phyloP scores from a whole-genome alignment of 2,797 vertebrate species.

The Siniperca obscura region DNA sequence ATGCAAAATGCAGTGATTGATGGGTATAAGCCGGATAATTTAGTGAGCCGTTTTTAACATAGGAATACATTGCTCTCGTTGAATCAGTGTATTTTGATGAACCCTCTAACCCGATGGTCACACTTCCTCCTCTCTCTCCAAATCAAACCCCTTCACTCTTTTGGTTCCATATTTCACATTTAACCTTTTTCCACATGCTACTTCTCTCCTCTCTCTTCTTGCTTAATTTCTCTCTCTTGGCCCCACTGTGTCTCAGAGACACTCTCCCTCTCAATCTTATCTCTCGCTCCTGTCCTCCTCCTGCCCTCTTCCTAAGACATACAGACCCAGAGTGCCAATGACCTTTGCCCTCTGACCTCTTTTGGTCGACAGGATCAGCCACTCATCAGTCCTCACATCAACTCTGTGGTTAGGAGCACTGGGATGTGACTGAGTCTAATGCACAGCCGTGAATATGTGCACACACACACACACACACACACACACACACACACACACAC shows the following conservation, averaged over 20 bases:
- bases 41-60: not conserved
- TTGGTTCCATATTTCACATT: not conserved
- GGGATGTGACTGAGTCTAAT: conserved; percentile 43
- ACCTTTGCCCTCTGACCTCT: conserved; percentile 67
- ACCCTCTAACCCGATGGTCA: not conserved
- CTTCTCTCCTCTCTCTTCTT: not conserved
- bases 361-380: conserved; percentile 51
- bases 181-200: conserved; percentile 1
- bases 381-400: conserved; percentile 62
- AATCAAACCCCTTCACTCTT: not conserved
- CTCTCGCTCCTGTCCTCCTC: conserved; percentile 18
- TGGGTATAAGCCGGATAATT: not conserved
- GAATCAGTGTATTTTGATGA: not conserved
- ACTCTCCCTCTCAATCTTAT: conserved; percentile 25
- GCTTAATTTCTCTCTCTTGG: conserved; percentile 15
- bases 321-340: conserved; percentile 47
- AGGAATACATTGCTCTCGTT: not conserved
- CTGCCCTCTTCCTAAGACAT: conserved; percentile 18
- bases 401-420: conserved; percentile 32
- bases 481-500: not conserved
- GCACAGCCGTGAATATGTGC: conserved; percentile 8
- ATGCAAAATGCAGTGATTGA: not conserved
- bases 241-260: conserved; percentile 17
- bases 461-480: not conserved
- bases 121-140: conserved; percentile 7